These are phyloP conservation scores for Drosophila seguyi DNA, from an alignment of 1,140 invertebrate species.

Conservation along the genomic window DNA sequence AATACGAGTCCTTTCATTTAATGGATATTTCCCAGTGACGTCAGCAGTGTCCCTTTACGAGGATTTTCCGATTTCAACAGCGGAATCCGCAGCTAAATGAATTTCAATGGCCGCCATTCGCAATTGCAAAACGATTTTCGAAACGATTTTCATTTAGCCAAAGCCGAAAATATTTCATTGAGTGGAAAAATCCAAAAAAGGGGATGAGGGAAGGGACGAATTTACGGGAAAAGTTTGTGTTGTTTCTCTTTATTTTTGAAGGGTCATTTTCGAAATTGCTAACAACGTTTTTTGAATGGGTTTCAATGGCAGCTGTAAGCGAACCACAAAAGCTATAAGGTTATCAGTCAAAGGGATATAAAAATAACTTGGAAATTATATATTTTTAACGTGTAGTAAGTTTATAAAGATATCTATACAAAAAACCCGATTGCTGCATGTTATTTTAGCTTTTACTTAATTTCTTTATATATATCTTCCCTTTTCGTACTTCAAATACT, in stretches of 20 bases:
- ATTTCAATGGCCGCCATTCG: constrained; percentile 31
- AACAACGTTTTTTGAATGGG: constrained; percentile 15
- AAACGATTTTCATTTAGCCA: constrained; percentile 40
- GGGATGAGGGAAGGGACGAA: background rate
- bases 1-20: constrained; percentile 7
- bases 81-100: constrained; percentile 30
- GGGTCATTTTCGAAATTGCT: constrained; percentile 21
- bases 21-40: constrained; percentile 20
- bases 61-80: constrained; percentile 22
- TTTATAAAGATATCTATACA: background rate
- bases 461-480: background rate
- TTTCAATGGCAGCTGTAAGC: constrained; percentile 10
- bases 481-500: background rate
- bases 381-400: background rate
- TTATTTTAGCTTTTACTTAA: no score
- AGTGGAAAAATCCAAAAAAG: constrained; percentile 21
- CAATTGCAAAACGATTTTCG: constrained; percentile 28
- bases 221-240: constrained; percentile 20
- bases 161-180: constrained; percentile 36
- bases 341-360: background rate
- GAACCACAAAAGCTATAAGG: background rate
- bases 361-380: background rate
- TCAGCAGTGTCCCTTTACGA: constrained; percentile 19
- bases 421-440: no score
- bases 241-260: background rate